A percentile compares a stretch with the other conserved stretches of the same genome.
Evolutionary conservation across 53 echinoderm and acorn worm genomes (phyloP).

Genomic region (Paelopatides confundens): DNA sequence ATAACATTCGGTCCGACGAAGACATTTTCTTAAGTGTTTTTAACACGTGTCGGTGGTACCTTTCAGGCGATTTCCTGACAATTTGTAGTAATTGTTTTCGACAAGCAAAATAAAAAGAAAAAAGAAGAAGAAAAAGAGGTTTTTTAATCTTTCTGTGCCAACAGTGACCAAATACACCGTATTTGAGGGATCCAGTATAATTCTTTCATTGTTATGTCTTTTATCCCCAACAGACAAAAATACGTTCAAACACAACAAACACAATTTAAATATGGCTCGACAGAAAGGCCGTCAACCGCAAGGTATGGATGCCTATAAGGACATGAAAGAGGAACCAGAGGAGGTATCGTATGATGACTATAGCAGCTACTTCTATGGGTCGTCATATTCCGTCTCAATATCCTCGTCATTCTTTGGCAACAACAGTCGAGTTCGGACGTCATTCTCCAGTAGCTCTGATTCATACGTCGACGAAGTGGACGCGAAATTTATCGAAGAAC

Average conservation of each 20-base stretch:
- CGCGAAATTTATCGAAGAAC: neutral
- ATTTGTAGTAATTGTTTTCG: no score
- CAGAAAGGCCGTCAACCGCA: slow-evolving; percentile 8
- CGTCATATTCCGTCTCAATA: slow-evolving; percentile 21
- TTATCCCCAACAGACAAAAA: slow-evolving; percentile 12
- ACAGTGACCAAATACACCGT: neutral
- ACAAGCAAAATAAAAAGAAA: no score
- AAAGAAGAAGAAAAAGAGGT: no score
- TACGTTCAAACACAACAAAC: slow-evolving; percentile 1
- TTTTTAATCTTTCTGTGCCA: no score
- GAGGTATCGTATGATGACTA: neutral
- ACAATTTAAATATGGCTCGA: slow-evolving; percentile 11
- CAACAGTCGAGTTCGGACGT: neutral
- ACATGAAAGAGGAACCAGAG: slow-evolving; percentile 24
- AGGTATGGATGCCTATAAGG: slow-evolving; percentile 35
- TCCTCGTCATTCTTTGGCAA: slow-evolving; percentile 41
- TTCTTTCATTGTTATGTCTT: neutral
- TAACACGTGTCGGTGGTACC: no score
- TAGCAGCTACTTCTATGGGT: slow-evolving; percentile 46
- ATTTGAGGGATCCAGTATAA: neutral
- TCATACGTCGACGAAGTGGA: neutral
- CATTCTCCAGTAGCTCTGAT: slow-evolving; percentile 31
- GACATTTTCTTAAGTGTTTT: no score
- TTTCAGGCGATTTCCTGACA: no score
- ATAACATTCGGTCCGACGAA: no score